Percentiles rank a stretch among this genome's conserved stretches.
Evolutionary conservation across 2,888 invertebrate genomes (phyloP).

Genomic region (Caenorhabditis imperialis): DNA sequence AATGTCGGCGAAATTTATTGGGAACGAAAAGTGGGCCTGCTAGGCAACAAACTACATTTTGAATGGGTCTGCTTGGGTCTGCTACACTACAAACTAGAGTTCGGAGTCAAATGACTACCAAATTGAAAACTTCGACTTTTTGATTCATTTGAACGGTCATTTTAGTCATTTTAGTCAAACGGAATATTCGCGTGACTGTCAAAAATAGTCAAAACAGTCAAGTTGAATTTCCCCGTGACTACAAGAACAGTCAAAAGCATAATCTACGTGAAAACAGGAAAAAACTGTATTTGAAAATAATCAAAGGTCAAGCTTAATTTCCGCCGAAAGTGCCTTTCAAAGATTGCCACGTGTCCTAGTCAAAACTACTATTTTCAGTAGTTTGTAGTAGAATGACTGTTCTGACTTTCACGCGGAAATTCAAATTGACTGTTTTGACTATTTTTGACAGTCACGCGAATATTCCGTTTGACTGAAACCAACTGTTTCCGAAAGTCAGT

Average conservation of each 20-base stretch:
- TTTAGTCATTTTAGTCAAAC: not conserved
- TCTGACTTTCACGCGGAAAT: no score
- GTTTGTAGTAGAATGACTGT: no score
- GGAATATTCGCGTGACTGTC: not conserved
- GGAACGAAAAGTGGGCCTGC: not conserved
- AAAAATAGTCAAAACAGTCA: not conserved
- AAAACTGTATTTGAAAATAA: not conserved
- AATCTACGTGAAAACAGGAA: not conserved
- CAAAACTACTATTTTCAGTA: no score
- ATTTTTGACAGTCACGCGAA: no score
- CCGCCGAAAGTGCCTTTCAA: conserved; percentile 2
- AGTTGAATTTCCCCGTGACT: no score
- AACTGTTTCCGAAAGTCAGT: not conserved
- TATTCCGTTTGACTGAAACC: conserved; percentile 5
- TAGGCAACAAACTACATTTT: not conserved
- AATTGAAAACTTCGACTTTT: not conserved
- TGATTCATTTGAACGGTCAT: not conserved
- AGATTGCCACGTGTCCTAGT: no score
- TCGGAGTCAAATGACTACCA: no score
- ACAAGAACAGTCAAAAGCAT: no score
- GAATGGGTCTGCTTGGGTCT: not conserved
- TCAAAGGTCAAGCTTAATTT: not conserved
- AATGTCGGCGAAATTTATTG: no score
- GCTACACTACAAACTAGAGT: conserved; percentile 12
- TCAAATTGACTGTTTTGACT: no score